phyloP scores from a whole-genome alignment of 1,140 invertebrate genomes.

The Bombus difficillimus region DNA sequence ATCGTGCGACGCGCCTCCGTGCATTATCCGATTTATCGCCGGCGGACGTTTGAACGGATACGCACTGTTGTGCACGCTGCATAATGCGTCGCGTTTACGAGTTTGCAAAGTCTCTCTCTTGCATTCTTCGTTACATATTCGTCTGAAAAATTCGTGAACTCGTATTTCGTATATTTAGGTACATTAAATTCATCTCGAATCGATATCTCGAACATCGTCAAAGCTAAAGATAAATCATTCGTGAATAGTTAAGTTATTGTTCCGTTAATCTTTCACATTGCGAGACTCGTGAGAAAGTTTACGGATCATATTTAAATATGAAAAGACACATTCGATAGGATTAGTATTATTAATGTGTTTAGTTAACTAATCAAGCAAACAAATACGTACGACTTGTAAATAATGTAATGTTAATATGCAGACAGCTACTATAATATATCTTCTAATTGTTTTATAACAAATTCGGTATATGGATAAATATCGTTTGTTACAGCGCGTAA shows the following conservation, averaged over 20 bases:
- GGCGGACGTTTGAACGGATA: conserved; percentile 59
- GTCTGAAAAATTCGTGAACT: neutral
- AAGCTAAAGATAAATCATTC: neutral
- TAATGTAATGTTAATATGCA: too few relatives aligned
- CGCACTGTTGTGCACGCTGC: conserved; percentile 52
- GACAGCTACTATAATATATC: too few relatives aligned
- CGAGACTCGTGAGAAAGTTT: too few relatives aligned
- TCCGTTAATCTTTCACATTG: too few relatives aligned
- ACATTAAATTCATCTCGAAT: neutral
- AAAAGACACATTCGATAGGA: too few relatives aligned
- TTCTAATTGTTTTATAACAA: too few relatives aligned
- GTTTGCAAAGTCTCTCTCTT: neutral
- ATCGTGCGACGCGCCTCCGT: conserved; percentile 47
- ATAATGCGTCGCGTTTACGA: conserved; percentile 40
- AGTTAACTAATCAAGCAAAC: too few relatives aligned
- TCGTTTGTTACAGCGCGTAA: too few relatives aligned
- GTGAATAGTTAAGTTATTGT: neutral
- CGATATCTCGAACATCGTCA: neutral
- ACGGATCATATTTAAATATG: too few relatives aligned
- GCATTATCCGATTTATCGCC: conserved; percentile 61
- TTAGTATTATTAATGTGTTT: too few relatives aligned
- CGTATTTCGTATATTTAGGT: neutral
- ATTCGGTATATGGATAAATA: too few relatives aligned
- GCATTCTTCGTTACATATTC: neutral
- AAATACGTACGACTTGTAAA: too few relatives aligned